Conservation (phyloP, 2,113 vertebrate species). For the Rhinolophus sinicus region DNA sequence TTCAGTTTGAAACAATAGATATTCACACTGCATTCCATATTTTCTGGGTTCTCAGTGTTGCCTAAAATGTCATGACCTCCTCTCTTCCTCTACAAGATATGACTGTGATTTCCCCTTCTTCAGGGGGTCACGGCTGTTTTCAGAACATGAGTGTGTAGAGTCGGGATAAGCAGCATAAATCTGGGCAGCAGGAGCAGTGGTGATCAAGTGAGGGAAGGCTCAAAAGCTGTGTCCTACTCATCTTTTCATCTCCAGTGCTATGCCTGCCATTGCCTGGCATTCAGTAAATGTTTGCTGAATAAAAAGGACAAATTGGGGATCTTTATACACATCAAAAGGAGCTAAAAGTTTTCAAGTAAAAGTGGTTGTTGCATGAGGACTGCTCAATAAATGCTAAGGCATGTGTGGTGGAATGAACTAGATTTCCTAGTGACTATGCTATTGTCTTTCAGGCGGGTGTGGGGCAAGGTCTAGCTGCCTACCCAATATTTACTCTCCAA, state of each 20-base stretch:
- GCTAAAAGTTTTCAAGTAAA: background rate
- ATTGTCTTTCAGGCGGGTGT: background rate
- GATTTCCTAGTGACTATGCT: background rate
- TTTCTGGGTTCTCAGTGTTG: conserved; percentile 59
- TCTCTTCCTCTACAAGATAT: conserved; percentile 3
- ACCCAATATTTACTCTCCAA: background rate
- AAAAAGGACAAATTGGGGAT: background rate
- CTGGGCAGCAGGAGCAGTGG: background rate
- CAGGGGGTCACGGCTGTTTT: background rate
- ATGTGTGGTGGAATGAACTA: background rate
- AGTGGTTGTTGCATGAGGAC: background rate
- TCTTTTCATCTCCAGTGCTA: background rate
- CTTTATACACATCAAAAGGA: conserved; percentile 36
- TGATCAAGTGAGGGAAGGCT: background rate
- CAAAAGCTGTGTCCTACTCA: background rate
- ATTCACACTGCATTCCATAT: conserved; percentile 49
- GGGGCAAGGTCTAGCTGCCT: background rate
- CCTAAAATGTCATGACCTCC: conserved; percentile 58
- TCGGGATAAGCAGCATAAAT: background rate
- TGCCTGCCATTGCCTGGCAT: background rate
- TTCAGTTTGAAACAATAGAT: conserved; percentile 71
- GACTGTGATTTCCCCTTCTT: background rate
- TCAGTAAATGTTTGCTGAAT: conserved; percentile 44
- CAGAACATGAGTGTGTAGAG: background rate
- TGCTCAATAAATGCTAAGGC: background rate